phyloP scores from a whole-genome alignment of 2,797 vertebrate genomes.

The Chanos chanos region DNA sequence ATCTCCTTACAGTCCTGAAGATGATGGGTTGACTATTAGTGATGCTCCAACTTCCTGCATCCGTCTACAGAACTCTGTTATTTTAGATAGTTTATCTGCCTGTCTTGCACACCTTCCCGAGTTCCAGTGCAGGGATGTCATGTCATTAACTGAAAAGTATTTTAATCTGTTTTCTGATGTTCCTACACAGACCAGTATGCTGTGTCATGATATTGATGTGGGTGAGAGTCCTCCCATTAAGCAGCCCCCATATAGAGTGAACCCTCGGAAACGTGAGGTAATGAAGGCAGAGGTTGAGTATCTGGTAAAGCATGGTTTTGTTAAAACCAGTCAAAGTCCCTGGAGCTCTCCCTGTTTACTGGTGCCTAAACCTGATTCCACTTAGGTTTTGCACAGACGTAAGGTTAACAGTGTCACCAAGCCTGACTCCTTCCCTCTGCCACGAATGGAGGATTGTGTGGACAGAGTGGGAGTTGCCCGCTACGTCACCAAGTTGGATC shows the following conservation, averaged over 20 bases:
- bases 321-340: background rate
- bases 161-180: background rate
- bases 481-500: no score
- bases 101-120: background rate
- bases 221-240: background rate
- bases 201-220: conserved; percentile 10
- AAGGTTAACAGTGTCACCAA: no score
- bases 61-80: background rate
- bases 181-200: background rate
- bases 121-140: background rate
- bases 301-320: background rate
- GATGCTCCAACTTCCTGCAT: background rate
- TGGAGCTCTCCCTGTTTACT: no score
- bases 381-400: no score
- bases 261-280: background rate
- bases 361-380: no score
- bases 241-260: background rate
- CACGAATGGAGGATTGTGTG: no score
- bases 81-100: no score
- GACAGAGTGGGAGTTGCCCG: no score
- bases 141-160: background rate
- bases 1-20: background rate
- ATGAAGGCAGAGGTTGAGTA: background rate
- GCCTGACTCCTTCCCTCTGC: no score
- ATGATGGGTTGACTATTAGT: background rate